Percentiles rank a stretch among this genome's conserved stretches.
Conservation (phyloP, 2,113 vertebrate genomes). For the Ciconia boyciana region DNA sequence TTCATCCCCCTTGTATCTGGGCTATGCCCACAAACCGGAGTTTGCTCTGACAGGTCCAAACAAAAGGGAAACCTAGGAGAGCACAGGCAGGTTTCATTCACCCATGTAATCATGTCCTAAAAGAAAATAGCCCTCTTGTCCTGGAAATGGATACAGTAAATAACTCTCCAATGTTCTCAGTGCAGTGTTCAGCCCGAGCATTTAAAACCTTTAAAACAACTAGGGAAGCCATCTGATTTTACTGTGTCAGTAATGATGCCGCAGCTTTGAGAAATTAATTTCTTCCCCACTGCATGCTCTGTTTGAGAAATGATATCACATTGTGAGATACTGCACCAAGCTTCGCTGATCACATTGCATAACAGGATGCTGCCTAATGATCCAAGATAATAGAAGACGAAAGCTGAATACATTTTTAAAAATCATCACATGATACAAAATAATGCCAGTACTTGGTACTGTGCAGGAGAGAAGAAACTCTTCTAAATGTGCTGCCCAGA, state of each 20-base stretch:
- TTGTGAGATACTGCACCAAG: slow-evolving; percentile 48
- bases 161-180: not conserved
- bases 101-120: not conserved
- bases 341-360: slow-evolving; percentile 36
- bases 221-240: slow-evolving; percentile 36
- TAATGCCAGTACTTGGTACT: not conserved
- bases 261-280: slow-evolving; percentile 62
- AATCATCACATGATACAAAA: slow-evolving; percentile 22
- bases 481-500: not conserved
- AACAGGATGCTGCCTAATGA: slow-evolving; percentile 67
- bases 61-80: not conserved
- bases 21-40: not conserved
- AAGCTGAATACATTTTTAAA: slow-evolving; percentile 50
- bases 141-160: not conserved
- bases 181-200: not conserved
- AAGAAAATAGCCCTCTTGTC: slow-evolving; percentile 15
- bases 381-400: slow-evolving; percentile 47
- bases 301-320: slow-evolving; percentile 48
- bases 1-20: not conserved
- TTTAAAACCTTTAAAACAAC: slow-evolving; percentile 26
- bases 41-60: not conserved
- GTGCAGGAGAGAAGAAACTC: not conserved
- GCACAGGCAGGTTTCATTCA: not conserved
- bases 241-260: slow-evolving; percentile 23
- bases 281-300: slow-evolving; percentile 37